Percentiles rank a stretch among this genome's conserved stretches.
Evolutionary conservation across 2,888 invertebrate genomes (phyloP).

Genomic region (Pegoplata infirma): DNA sequence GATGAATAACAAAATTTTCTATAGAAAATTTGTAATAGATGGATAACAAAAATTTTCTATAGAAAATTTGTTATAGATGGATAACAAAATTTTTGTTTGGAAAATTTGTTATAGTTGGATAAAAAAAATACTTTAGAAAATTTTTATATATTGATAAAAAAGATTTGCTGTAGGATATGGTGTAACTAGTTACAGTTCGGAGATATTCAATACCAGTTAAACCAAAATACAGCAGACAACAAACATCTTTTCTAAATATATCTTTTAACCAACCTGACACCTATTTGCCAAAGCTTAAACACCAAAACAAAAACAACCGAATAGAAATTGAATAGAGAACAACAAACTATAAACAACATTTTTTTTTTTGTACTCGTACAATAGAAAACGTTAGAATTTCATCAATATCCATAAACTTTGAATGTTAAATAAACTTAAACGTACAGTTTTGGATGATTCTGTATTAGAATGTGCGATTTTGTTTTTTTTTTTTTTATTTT

Average conservation of each 20-base stretch:
- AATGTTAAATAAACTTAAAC: slow-evolving; percentile 19
- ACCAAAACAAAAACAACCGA: slow-evolving; percentile 1
- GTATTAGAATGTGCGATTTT: slow-evolving; percentile 5
- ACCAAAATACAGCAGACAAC: background rate
- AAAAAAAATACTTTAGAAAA: too few relatives aligned
- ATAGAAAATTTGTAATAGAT: too few relatives aligned
- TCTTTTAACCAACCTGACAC: slow-evolving; percentile 28
- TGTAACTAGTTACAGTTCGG: too few relatives aligned
- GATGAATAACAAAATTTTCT: too few relatives aligned
- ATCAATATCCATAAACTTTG: slow-evolving; percentile 23
- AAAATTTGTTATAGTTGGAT: too few relatives aligned
- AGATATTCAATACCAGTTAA: background rate
- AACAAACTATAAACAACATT: slow-evolving; percentile 34
- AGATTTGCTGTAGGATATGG: too few relatives aligned
- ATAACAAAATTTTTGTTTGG: too few relatives aligned
- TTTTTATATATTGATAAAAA: too few relatives aligned
- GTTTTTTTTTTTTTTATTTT: slow-evolving; percentile 22
- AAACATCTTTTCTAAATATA: background rate
- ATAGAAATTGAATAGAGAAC: background rate
- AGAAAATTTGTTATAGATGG: too few relatives aligned
- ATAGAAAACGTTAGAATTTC: slow-evolving; percentile 45
- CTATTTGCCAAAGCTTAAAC: slow-evolving; percentile 20
- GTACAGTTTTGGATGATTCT: background rate
- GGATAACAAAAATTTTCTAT: too few relatives aligned
- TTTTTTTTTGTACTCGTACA: too few relatives aligned